Percentiles rank a stretch among this genome's conserved stretches.
Conservation (phyloP, 2,113 vertebrate species). For the Anolis sagrei region DNA sequence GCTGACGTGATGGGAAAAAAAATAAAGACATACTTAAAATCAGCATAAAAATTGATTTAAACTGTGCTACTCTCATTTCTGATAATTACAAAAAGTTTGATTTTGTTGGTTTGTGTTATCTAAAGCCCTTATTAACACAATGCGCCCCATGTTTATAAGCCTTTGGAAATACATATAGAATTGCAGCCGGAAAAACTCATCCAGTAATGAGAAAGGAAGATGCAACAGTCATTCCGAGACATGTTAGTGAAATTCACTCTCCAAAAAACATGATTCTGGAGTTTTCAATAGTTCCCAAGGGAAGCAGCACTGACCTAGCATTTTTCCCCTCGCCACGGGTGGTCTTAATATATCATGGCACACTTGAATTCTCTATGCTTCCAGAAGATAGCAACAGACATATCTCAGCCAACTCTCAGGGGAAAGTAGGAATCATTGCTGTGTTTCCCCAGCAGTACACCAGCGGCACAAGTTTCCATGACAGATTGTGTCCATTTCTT, state of each 20-base stretch:
- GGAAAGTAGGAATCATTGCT: neutral
- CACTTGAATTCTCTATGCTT: neutral
- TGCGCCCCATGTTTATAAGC: neutral
- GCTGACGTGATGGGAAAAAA: no score
- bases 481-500: neutral
- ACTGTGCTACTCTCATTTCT: no score
- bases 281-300: neutral
- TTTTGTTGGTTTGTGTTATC: no score
- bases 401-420: neutral
- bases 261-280: neutral
- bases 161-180: neutral
- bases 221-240: no score
- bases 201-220: neutral
- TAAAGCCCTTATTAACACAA: neutral
- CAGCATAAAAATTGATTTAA: no score
- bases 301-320: neutral
- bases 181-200: neutral
- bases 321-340: neutral
- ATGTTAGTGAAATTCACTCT: neutral
- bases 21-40: no score
- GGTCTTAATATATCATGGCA: slow-evolving; percentile 15
- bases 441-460: neutral
- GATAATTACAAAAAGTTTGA: no score
- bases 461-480: neutral
- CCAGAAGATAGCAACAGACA: neutral